phyloP scores from a whole-genome alignment of 2,888 invertebrate genomes.

The Latrodectus hesperus region DNA sequence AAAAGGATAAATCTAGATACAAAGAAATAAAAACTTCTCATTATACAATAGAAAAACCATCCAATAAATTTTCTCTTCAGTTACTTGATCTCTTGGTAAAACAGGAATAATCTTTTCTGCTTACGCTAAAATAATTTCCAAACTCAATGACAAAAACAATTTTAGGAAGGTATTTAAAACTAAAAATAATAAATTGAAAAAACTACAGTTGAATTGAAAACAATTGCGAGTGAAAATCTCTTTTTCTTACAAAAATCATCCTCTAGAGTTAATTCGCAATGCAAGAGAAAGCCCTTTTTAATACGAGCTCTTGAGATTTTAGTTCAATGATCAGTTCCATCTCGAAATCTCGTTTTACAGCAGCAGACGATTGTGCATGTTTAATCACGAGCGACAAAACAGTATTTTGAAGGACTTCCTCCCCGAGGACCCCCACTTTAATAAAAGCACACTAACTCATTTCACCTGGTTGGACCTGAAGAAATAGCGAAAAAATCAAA shows the following conservation, averaged over 20 bases:
- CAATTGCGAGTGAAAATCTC: no score
- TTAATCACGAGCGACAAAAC: slow-evolving; percentile 59
- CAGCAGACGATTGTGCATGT: slow-evolving; percentile 55
- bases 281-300: slow-evolving; percentile 49
- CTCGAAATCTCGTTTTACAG: slow-evolving; percentile 45
- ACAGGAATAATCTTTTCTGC: not conserved
- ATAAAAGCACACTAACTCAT: slow-evolving; percentile 26
- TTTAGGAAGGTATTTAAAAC: not conserved
- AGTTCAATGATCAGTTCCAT: slow-evolving; percentile 28
- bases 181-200: not conserved
- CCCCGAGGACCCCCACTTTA: slow-evolving; percentile 17
- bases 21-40: no score
- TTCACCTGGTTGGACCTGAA: slow-evolving; percentile 10
- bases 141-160: not conserved
- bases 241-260: not conserved
- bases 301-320: slow-evolving; percentile 42
- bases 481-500: not conserved
- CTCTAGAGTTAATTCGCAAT: slow-evolving; percentile 16
- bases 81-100: not conserved
- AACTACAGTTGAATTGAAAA: not conserved
- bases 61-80: not conserved
- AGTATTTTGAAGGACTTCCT: slow-evolving; percentile 39
- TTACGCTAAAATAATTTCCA: not conserved
- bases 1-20: no score
- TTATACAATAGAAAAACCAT: not conserved